Percentiles rank a stretch among this genome's conserved stretches.
phyloP scores from a whole-genome alignment of 2,113 vertebrate genomes.

The Speoplatyrhinus poulsoni region DNA sequence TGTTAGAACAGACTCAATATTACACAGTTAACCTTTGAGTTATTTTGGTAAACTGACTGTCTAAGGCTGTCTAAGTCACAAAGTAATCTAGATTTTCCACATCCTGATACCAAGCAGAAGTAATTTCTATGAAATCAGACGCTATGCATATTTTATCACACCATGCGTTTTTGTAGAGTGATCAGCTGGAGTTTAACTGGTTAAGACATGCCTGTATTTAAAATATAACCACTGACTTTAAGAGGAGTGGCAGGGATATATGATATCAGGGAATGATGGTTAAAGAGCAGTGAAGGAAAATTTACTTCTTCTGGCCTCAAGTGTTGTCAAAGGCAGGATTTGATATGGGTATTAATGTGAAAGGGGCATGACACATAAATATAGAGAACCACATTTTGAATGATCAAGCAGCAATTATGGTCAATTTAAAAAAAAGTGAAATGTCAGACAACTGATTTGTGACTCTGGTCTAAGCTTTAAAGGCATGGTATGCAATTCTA shows the following conservation, averaged over 20 bases:
- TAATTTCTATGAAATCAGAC: constrained; percentile 55
- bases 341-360: too few species aligned
- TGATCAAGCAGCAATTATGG: too few species aligned
- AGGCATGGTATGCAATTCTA: too few species aligned
- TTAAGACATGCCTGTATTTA: constrained; percentile 73
- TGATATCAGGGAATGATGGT: constrained; percentile 37
- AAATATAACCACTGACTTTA: constrained; percentile 74
- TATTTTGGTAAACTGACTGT: constrained; percentile 19
- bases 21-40: neutral
- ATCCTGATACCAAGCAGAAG: constrained; percentile 29
- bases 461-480: too few species aligned
- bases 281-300: neutral
- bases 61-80: constrained; percentile 19
- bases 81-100: constrained; percentile 47
- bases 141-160: constrained; percentile 73
- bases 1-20: too few species aligned
- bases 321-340: too few species aligned
- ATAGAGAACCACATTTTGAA: too few species aligned
- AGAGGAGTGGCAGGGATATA: constrained; percentile 58
- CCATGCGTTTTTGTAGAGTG: constrained; percentile 70
- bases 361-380: too few species aligned
- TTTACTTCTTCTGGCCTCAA: neutral
- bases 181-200: constrained; percentile 76
- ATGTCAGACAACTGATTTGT: too few species aligned
- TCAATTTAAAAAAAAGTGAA: too few species aligned